phyloP scores from a whole-genome alignment of 2,888 invertebrate genomes.

The Drosophila nigricruria region DNA sequence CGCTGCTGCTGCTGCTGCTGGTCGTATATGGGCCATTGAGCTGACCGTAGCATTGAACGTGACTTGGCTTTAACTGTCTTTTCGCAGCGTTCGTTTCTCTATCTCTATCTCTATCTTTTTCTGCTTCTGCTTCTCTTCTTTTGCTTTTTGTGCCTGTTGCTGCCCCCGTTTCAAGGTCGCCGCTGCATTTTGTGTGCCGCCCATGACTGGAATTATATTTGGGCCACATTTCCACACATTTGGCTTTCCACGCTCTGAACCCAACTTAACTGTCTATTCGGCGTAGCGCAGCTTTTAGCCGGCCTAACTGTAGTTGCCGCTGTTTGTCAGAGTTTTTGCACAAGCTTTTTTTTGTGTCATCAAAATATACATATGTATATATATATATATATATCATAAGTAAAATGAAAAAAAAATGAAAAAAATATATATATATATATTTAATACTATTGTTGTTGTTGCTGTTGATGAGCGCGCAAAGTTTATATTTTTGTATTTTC shows the following conservation, averaged over 20 bases:
- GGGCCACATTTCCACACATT: slow-evolving; percentile 24
- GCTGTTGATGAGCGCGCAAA: slow-evolving; percentile 20
- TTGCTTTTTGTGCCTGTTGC: slow-evolving; percentile 15
- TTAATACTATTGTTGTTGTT: slow-evolving; percentile 28
- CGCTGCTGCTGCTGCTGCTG: slow-evolving; percentile 4
- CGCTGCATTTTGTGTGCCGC: slow-evolving; percentile 30
- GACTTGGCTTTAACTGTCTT: slow-evolving; percentile 63
- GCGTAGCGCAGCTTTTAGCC: slow-evolving; percentile 16
- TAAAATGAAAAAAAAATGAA: too few relatives aligned
- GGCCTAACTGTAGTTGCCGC: slow-evolving; percentile 19
- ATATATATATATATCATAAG: slow-evolving; percentile 2
- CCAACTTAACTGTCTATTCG: slow-evolving; percentile 14
- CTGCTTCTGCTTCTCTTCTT: not conserved
- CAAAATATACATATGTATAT: slow-evolving; percentile 19
- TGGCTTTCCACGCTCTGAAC: slow-evolving; percentile 31
- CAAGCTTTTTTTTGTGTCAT: slow-evolving; percentile 7
- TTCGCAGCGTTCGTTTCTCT: slow-evolving; percentile 1
- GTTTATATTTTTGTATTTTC: slow-evolving; percentile 29
- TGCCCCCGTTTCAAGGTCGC: slow-evolving; percentile 57
- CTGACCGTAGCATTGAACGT: slow-evolving; percentile 70
- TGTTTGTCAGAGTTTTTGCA: not conserved
- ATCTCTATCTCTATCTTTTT: not conserved
- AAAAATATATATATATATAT: slow-evolving; percentile 19
- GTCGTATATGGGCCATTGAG: slow-evolving; percentile 52
- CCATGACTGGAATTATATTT: slow-evolving; percentile 23